These are phyloP conservation scores for Micromys minutus DNA, from an alignment of 2,113 vertebrate species.

Conservation along the genomic window DNA sequence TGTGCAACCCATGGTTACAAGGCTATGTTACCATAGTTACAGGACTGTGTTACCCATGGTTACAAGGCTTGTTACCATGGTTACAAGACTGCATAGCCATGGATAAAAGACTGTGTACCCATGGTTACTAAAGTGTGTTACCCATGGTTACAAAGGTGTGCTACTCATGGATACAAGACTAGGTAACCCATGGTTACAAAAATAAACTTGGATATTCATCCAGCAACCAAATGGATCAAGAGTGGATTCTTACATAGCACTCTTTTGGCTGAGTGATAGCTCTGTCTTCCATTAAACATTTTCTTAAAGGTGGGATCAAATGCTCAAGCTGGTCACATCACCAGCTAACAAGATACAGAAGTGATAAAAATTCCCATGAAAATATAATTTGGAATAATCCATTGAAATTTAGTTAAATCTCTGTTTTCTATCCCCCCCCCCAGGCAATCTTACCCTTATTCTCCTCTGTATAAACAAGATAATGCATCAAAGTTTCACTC, in stretches of 20 bases:
- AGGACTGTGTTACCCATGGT: background rate
- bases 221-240: background rate
- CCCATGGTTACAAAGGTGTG: background rate
- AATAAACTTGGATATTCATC: background rate
- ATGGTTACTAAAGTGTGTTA: background rate
- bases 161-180: background rate
- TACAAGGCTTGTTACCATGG: background rate
- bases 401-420: background rate
- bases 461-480: background rate
- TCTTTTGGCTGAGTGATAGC: background rate
- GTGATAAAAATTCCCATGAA: background rate
- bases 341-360: slow-evolving; percentile 1
- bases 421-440: background rate
- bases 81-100: background rate
- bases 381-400: background rate
- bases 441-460: background rate
- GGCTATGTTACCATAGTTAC: background rate
- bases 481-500: background rate
- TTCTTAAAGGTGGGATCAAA: background rate
- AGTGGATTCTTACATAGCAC: background rate
- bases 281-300: background rate
- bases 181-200: background rate
- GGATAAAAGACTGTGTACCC: background rate
- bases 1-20: background rate
- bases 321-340: background rate